These are phyloP conservation scores for Equus quagga DNA, from an alignment of 2,113 vertebrate genomes.

Conservation along the genomic window DNA sequence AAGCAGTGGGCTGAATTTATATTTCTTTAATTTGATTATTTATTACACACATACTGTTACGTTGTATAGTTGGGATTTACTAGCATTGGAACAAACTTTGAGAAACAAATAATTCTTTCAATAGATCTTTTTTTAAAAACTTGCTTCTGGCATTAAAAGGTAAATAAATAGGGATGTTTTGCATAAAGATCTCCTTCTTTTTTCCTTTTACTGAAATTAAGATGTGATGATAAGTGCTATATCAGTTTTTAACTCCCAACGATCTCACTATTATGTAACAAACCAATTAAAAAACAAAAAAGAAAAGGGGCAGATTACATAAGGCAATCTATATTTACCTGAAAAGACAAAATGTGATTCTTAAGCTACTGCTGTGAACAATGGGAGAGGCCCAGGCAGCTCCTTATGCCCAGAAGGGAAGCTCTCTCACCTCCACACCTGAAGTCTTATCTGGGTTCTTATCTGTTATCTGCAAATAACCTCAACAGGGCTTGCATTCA, in stretches of 20 bases:
- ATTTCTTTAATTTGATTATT: slow-evolving; percentile 18
- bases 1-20: background rate
- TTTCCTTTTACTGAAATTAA: slow-evolving; percentile 58
- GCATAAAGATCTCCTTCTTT: slow-evolving; percentile 32
- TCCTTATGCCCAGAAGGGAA: slow-evolving; percentile 67
- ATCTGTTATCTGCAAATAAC: slow-evolving; percentile 82
- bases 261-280: slow-evolving; percentile 56
- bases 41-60: background rate
- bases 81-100: slow-evolving; percentile 30
- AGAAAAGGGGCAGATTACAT: slow-evolving; percentile 74
- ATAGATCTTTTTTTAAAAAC: slow-evolving; percentile 1
- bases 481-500: slow-evolving; percentile 85
- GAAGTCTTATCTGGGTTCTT: slow-evolving; percentile 82
- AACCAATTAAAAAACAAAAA: slow-evolving; percentile 61
- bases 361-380: slow-evolving; percentile 78
- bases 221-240: background rate
- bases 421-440: slow-evolving; percentile 83
- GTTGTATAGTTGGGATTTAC: background rate
- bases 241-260: slow-evolving; percentile 60
- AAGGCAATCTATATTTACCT: slow-evolving; percentile 64
- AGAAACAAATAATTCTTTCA: slow-evolving; percentile 53
- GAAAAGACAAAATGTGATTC: slow-evolving; percentile 79
- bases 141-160: background rate
- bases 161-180: slow-evolving; percentile 26
- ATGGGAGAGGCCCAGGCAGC: slow-evolving; percentile 64